These are phyloP conservation scores for Galaxea fascicularis DNA, from an alignment of 92 coral and sea anemone genomes.

Conservation along the genomic window DNA sequence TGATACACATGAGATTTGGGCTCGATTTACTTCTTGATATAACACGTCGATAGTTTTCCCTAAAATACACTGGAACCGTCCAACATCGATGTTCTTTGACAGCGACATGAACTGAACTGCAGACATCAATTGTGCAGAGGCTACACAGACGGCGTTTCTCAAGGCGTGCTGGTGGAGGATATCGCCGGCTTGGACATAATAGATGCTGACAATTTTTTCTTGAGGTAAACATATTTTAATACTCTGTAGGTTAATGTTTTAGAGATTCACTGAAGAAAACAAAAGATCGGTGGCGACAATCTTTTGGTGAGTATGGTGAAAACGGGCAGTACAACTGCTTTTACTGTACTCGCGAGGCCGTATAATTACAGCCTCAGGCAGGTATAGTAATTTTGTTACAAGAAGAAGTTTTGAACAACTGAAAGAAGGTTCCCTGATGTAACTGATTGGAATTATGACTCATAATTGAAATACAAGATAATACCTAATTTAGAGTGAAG, in stretches of 20 bases:
- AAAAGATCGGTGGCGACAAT: neutral
- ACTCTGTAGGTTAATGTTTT: neutral
- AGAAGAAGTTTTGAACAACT: neutral
- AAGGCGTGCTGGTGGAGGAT: neutral
- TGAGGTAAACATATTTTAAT: neutral
- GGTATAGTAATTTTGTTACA: too few relatives aligned
- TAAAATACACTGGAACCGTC: neutral
- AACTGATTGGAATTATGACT: too few relatives aligned
- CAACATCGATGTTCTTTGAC: neutral
- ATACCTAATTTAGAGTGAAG: too few relatives aligned
- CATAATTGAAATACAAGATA: too few relatives aligned
- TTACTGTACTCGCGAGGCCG: too few relatives aligned
- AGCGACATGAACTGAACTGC: neutral
- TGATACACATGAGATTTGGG: neutral
- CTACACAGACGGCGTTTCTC: neutral
- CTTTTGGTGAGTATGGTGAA: too few relatives aligned
- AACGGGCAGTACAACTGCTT: too few relatives aligned
- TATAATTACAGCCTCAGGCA: too few relatives aligned
- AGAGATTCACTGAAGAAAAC: neutral
- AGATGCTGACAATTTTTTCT: neutral
- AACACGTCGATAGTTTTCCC: neutral
- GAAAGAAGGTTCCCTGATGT: neutral
- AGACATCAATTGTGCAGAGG: neutral
- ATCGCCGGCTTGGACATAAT: neutral
- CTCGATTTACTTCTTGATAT: neutral